Evolutionary conservation across 2,113 vertebrate species (phyloP).

Genomic region (Cyphotilapia sp.): DNA sequence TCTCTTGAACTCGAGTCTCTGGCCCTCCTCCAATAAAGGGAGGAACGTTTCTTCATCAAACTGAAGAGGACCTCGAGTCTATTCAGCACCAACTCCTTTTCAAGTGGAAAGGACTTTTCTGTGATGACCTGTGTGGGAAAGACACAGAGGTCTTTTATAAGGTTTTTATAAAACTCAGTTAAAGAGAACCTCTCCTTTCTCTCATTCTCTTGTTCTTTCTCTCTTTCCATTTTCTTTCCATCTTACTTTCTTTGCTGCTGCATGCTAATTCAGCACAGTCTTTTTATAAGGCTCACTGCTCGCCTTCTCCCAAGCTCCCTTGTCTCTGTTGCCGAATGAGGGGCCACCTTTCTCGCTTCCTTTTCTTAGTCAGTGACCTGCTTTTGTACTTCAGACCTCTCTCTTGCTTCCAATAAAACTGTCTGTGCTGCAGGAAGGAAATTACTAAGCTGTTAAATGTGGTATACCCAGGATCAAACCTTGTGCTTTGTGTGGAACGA

Average conservation of each 20-base stretch:
- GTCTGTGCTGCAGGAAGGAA: neutral
- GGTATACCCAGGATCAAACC: neutral
- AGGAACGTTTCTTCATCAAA: constrained; percentile 9
- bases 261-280: neutral
- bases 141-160: constrained; percentile 41
- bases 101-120: constrained; percentile 28
- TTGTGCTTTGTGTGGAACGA: neutral
- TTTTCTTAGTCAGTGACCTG: constrained; percentile 38
- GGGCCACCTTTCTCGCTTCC: constrained; percentile 33
- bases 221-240: neutral
- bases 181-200: constrained; percentile 19
- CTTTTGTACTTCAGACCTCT: constrained; percentile 21
- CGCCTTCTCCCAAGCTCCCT: neutral
- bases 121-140: constrained; percentile 58
- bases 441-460: neutral
- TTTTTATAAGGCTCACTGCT: neutral
- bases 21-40: constrained; percentile 5
- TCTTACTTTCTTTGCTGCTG: neutral
- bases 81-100: constrained; percentile 42
- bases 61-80: constrained; percentile 14
- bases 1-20: constrained; percentile 8
- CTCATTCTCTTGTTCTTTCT: neutral
- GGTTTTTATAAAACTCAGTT: constrained; percentile 40
- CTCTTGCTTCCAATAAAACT: neutral
- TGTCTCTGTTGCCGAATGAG: constrained; percentile 38